These are phyloP conservation scores for Rhinichthys klamathensis DNA, from an alignment of 2,113 vertebrate species.

Conservation along the genomic window DNA sequence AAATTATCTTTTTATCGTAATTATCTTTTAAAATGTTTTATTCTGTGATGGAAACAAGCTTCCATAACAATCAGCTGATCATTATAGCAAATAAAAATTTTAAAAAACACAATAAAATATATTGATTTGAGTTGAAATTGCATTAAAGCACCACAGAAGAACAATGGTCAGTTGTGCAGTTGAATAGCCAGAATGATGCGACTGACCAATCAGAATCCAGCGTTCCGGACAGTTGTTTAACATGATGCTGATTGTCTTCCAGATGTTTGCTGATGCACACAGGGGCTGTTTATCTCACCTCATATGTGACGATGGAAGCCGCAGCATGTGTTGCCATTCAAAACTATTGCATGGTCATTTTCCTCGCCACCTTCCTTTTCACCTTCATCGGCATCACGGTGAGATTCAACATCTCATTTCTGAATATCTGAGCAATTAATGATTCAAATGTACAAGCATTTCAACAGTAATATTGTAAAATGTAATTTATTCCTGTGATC, in stretches of 20 bases:
- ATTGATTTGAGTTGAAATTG: too few species aligned
- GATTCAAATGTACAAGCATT: neutral
- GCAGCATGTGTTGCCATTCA: slow-evolving; percentile 72
- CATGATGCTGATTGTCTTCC: neutral
- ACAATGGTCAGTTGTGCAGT: too few species aligned
- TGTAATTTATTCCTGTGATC: neutral
- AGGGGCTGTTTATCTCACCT: slow-evolving; percentile 61
- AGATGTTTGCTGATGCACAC: slow-evolving; percentile 87
- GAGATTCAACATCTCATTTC: slow-evolving; percentile 50
- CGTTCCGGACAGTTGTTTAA: neutral
- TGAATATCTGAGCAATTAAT: neutral
- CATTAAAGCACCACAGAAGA: too few species aligned
- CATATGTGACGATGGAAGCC: slow-evolving; percentile 1
- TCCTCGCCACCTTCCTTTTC: slow-evolving; percentile 81
- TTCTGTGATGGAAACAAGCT: too few species aligned
- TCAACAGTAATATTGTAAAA: neutral
- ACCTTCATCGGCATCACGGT: slow-evolving; percentile 83
- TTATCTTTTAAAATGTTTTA: too few species aligned
- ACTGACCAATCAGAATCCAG: too few species aligned
- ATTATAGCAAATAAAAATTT: too few species aligned
- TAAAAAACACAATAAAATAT: too few species aligned
- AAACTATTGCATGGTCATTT: slow-evolving; percentile 76
- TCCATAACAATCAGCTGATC: too few species aligned
- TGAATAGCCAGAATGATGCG: too few species aligned
- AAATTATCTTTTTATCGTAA: too few species aligned